Percentiles rank a stretch among this genome's conserved stretches.
phyloP scores from a whole-genome alignment of 2,888 invertebrate genomes.

The Cryptocheilus praepositus region DNA sequence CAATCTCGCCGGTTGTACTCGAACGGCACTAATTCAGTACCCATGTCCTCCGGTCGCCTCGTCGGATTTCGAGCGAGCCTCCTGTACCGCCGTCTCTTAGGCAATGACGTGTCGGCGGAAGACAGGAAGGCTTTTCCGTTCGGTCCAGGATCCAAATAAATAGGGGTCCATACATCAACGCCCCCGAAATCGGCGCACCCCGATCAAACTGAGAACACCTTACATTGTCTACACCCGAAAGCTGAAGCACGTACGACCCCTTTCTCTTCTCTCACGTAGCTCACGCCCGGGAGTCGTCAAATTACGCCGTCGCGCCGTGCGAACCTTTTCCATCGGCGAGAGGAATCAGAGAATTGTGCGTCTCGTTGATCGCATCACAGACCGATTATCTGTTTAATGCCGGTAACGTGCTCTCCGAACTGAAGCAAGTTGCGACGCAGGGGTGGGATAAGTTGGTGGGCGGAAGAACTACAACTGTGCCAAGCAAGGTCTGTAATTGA shows the following conservation, averaged over 20 bases:
- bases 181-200: conserved; percentile 40
- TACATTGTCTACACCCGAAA: conserved; percentile 14
- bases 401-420: too few relatives aligned
- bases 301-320: too few relatives aligned
- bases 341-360: too few relatives aligned
- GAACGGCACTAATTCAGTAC: conserved; percentile 71
- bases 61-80: conserved; percentile 25
- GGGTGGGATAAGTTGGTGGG: too few relatives aligned
- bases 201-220: conserved; percentile 21
- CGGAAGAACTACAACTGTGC: too few relatives aligned
- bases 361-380: too few relatives aligned
- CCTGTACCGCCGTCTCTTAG: conserved; percentile 49
- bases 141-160: conserved; percentile 63
- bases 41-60: conserved; percentile 64
- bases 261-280: too few relatives aligned
- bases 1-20: conserved; percentile 68
- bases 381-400: too few relatives aligned
- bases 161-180: conserved; percentile 65
- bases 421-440: too few relatives aligned
- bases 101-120: conserved; percentile 40
- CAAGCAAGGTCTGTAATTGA: too few relatives aligned
- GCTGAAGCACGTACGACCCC: conserved; percentile 13
- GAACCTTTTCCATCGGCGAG: too few relatives aligned
- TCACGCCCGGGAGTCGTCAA: too few relatives aligned
- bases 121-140: conserved; percentile 58